Conservation (phyloP, 2,888 invertebrate genomes). For the Phalera bucephala region DNA sequence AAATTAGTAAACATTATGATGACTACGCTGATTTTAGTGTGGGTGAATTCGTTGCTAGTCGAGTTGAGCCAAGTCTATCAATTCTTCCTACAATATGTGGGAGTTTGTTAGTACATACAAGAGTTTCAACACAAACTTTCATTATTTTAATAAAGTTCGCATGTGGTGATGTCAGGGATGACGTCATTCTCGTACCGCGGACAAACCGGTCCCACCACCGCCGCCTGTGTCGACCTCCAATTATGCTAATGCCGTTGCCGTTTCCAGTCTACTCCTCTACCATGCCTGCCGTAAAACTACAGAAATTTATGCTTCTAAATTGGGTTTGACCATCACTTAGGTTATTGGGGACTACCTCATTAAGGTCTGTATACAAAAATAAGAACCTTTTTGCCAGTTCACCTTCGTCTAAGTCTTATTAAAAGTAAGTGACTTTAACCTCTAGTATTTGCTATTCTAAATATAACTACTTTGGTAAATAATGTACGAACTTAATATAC, state of each 20-base stretch:
- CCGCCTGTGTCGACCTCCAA: slow-evolving; percentile 64
- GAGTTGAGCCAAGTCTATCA: background rate
- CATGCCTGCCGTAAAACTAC: slow-evolving; percentile 33
- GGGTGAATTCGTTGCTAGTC: background rate
- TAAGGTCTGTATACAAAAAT: no score
- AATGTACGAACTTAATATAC: background rate
- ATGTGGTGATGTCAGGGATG: slow-evolving; percentile 65
- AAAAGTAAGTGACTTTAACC: no score
- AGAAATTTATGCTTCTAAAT: slow-evolving; percentile 24
- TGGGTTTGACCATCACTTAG: slow-evolving; percentile 26
- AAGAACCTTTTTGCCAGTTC: no score
- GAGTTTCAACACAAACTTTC: slow-evolving; percentile 9
- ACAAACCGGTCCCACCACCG: slow-evolving; percentile 61
- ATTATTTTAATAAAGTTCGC: slow-evolving; percentile 22
- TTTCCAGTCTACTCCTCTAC: slow-evolving; percentile 45
- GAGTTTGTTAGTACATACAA: slow-evolving; percentile 1
- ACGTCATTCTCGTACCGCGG: slow-evolving; percentile 60
- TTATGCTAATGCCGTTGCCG: slow-evolving; percentile 65
- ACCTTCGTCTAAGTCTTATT: no score
- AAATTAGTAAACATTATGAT: background rate
- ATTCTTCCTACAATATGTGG: background rate
- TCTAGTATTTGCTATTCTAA: no score
- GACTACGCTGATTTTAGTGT: background rate
- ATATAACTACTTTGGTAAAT: background rate
- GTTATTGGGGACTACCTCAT: slow-evolving; percentile 10